Conservation (phyloP, 1,140 invertebrate genomes). For the Sycophaga agraensis region DNA sequence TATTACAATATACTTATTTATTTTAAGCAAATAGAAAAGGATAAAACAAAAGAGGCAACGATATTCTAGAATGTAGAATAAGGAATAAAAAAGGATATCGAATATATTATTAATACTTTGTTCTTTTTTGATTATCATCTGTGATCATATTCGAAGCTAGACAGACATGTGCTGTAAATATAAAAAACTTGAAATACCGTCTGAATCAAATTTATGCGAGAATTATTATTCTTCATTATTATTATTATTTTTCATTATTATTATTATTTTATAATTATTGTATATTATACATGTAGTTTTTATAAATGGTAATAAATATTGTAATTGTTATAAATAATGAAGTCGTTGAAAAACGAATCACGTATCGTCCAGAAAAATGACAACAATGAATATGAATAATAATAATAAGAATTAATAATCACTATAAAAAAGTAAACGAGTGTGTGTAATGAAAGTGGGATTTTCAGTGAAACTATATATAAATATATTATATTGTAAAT, state of each 20-base stretch:
- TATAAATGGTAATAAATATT: conserved; percentile 33
- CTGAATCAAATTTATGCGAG: conserved; percentile 24
- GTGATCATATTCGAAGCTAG: conserved; percentile 3
- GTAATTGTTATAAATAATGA: conserved; percentile 4
- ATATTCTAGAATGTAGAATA: conserved; percentile 5
- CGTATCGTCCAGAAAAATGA: not conserved
- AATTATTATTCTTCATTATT: conserved; percentile 23
- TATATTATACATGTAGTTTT: conserved; percentile 28
- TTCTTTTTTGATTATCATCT: conserved; percentile 30
- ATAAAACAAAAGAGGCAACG: not conserved
- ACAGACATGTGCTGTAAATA: conserved; percentile 33
- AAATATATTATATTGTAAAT: conserved; percentile 49
- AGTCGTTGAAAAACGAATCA: not conserved
- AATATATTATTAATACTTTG: conserved; percentile 41
- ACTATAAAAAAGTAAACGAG: conserved; percentile 33
- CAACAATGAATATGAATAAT: conserved; percentile 11
- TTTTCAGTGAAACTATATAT: conserved; percentile 47
- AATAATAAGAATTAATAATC: conserved; percentile 31
- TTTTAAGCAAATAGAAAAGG: not conserved
- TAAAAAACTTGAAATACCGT: conserved; percentile 8
- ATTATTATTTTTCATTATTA: conserved; percentile 32
- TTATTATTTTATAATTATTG: conserved; percentile 25
- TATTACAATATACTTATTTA: too few species aligned
- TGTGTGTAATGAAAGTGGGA: conserved; percentile 35
- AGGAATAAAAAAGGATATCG: conserved; percentile 11